Conservation (phyloP, 2,113 vertebrate species). For the Sardina pilchardus region DNA sequence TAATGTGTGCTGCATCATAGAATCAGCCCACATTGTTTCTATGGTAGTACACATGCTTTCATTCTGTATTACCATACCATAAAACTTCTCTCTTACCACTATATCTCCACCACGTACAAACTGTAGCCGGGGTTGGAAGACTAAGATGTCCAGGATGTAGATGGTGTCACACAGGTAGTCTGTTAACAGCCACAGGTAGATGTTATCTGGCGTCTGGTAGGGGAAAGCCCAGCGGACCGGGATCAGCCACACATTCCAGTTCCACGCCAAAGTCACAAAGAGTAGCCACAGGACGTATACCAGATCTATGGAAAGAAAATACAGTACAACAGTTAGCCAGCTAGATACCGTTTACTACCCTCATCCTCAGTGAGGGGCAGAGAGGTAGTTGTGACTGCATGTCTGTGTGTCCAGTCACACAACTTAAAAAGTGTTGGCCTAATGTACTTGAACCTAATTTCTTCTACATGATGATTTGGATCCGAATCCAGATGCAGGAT, state of each 20-base stretch:
- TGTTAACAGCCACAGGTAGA: conserved; percentile 83
- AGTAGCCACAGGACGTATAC: conserved; percentile 94
- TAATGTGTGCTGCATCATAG: background rate
- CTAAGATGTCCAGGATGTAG: conserved; percentile 86
- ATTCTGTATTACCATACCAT: background rate
- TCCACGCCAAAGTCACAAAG: conserved; percentile 91
- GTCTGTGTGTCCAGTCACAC: too few species aligned
- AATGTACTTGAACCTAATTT: too few species aligned
- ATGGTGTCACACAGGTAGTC: conserved; percentile 92
- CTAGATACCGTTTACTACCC: too few species aligned
- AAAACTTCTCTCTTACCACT: conserved; percentile 36
- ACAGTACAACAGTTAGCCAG: background rate
- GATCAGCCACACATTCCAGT: conserved; percentile 98
- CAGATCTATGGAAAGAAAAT: conserved; percentile 70
- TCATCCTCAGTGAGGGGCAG: too few species aligned
- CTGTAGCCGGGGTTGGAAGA: conserved; percentile 92
- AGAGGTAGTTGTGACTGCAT: too few species aligned
- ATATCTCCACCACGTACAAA: conserved; percentile 89
- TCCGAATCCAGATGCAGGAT: too few species aligned
- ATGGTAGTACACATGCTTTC: background rate
- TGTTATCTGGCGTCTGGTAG: conserved; percentile 81
- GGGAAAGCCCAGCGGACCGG: conserved; percentile 89
- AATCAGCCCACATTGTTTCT: background rate
- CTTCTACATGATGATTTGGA: too few species aligned
- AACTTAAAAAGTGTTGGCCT: too few species aligned